Base-by-base conservation (phyloP, 2,888 invertebrate genomes). In the Monopis laevigella region DNA sequence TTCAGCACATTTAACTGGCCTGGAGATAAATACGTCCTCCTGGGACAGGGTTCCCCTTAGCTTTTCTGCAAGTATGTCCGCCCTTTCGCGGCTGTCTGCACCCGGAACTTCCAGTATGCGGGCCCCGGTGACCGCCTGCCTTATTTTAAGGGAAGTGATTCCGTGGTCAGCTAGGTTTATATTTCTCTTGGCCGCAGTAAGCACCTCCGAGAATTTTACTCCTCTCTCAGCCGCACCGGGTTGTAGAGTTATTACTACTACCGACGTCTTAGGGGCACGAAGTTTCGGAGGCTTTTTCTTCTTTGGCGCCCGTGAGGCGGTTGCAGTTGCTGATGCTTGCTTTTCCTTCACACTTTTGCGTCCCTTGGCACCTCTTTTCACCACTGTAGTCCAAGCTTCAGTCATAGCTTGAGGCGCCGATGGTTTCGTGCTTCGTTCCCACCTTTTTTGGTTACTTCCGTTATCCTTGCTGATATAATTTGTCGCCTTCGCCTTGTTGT, bases 191-290 rank as follows among this genome's bases (percentile, higher is more conserved):
- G 49, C 48, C 26, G 41, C 14, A 1, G 30, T 1, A 8, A 51
- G 3, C 0, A 44, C 34, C 1, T 40, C 17, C 0, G 42, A 40
- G 7, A 48, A 49, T 0, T 45, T 39, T 0, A 40, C 11, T 1
- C 49, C 50, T 1, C 8, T 34, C 6, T 44, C 38, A 12, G 24
- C 14, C 0, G 44, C 51, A 8, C 19, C 46, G 2, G 46, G 45
- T 30, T 28, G 39, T 6, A 51, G 19, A 0, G 45, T 44, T 1
- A 51, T 32, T 3, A 46, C 34, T 3, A 50, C 44, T 4, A 48
- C 49, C 1, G 47, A 14, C 0, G 48, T 39, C 0, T 28, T 26
- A 2, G 50, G 49, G 3, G 21, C 2, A 8, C 32, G 24, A 5
- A 24, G 24, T 8, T 24, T 24, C 24, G 5, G 24, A n/a, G n/a